These are phyloP conservation scores for Agapornis roseicollis DNA, from an alignment of 2,113 vertebrate genomes.

Conservation along the genomic window DNA sequence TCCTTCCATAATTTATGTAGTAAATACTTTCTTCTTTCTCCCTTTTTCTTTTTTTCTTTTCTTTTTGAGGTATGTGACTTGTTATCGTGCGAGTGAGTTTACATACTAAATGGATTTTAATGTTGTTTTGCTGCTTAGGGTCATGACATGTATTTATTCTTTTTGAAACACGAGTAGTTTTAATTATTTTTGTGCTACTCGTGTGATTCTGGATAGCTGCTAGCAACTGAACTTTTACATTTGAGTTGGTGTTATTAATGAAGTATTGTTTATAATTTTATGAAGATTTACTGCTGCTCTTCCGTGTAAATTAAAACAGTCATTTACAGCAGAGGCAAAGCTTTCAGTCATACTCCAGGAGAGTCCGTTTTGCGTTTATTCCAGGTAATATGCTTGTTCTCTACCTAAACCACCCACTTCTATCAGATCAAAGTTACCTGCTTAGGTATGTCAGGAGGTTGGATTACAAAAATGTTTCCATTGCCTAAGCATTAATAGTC, in stretches of 20 bases:
- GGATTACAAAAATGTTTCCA: not conserved
- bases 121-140: constrained; percentile 76
- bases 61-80: constrained; percentile 7
- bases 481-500: not conserved
- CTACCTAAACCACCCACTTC: not conserved
- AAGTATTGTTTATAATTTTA: constrained; percentile 73
- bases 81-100: constrained; percentile 70
- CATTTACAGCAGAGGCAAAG: constrained; percentile 28
- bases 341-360: not conserved
- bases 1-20: constrained; percentile 69
- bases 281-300: constrained; percentile 62
- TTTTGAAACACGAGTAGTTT: constrained; percentile 74
- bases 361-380: not conserved
- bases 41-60: not conserved
- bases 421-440: not conserved
- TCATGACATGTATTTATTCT: constrained; percentile 78
- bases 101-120: constrained; percentile 76
- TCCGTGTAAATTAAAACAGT: constrained; percentile 69
- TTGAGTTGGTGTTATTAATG: constrained; percentile 70
- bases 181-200: constrained; percentile 75
- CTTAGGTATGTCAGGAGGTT: not conserved
- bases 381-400: not conserved
- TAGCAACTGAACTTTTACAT: constrained; percentile 67
- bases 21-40: constrained; percentile 27
- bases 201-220: constrained; percentile 68